These are phyloP conservation scores for Forficula auricularia DNA, from an alignment of 1,140 invertebrate species.

Conservation along the genomic window DNA sequence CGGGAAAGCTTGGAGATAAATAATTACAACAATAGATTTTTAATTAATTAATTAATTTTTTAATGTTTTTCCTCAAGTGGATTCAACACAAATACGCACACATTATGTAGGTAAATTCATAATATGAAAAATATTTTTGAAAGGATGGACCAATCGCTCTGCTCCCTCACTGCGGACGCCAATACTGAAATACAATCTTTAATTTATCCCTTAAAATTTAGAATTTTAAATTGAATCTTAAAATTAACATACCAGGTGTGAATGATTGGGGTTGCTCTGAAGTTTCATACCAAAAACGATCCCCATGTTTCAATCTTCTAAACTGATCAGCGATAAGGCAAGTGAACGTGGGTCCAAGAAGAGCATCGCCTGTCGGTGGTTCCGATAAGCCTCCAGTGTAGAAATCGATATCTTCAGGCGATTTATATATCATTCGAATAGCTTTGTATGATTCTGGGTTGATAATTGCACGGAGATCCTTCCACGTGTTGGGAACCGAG, in stretches of 20 bases:
- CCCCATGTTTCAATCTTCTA: slow-evolving; percentile 52
- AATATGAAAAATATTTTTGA: too few species aligned
- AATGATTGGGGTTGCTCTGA: slow-evolving; percentile 45
- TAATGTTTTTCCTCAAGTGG: too few species aligned
- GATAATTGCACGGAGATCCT: slow-evolving; percentile 47
- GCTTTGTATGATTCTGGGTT: slow-evolving; percentile 39
- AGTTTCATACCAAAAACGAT: slow-evolving; percentile 76
- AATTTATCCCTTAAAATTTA: neutral
- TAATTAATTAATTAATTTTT: too few species aligned
- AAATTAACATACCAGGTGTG: slow-evolving; percentile 34
- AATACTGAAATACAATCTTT: neutral
- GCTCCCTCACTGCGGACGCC: too few species aligned
- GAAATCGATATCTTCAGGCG: slow-evolving; percentile 68
- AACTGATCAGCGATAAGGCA: slow-evolving; percentile 82
- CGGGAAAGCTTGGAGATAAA: too few species aligned
- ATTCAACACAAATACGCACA: too few species aligned
- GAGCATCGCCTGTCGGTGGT: slow-evolving; percentile 39
- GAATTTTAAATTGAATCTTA: slow-evolving; percentile 4
- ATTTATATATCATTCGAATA: slow-evolving; percentile 44
- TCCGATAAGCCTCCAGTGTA: slow-evolving; percentile 74
- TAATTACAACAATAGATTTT: too few species aligned
- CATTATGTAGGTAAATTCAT: too few species aligned
- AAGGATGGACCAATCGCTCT: too few species aligned
- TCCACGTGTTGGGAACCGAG: slow-evolving; percentile 44
- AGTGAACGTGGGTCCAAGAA: slow-evolving; percentile 66